phyloP scores from a whole-genome alignment of 2,797 vertebrate species.

The Melanotaenia pygmaea region DNA sequence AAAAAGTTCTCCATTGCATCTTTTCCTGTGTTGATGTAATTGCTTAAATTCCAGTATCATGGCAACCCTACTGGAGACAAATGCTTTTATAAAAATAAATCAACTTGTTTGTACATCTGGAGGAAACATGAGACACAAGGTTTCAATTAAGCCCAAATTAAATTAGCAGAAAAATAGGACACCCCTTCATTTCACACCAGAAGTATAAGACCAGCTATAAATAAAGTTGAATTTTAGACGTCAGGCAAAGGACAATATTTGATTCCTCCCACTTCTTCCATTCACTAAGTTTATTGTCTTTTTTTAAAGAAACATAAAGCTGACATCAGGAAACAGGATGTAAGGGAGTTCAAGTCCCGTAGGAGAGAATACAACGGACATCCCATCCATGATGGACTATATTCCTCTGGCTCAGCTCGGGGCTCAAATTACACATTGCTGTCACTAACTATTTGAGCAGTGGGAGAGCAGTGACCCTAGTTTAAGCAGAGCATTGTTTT shows the following conservation, averaged over 20 bases:
- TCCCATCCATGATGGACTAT: slow-evolving; percentile 42
- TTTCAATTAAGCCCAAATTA: not conserved
- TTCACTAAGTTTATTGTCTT: slow-evolving; percentile 31
- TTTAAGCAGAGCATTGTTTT: slow-evolving; percentile 22
- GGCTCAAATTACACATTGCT: slow-evolving; percentile 55
- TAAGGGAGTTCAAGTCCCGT: slow-evolving; percentile 64
- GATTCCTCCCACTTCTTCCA: slow-evolving; percentile 21
- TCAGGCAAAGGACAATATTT: slow-evolving; percentile 35
- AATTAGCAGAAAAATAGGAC: not conserved
- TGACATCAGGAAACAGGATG: slow-evolving; percentile 70
- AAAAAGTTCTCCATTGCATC: not conserved
- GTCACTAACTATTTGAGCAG: slow-evolving; percentile 29
- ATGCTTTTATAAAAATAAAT: slow-evolving; percentile 15
- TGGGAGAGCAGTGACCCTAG: slow-evolving; percentile 18
- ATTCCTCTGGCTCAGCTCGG: slow-evolving; percentile 34
- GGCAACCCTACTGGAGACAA: not conserved
- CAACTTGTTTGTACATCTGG: slow-evolving; percentile 13
- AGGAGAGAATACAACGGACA: slow-evolving; percentile 44
- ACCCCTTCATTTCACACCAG: slow-evolving; percentile 20
- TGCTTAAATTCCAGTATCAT: not conserved
- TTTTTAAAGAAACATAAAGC: slow-evolving; percentile 45
- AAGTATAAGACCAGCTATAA: slow-evolving; percentile 45
- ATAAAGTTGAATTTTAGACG: slow-evolving; percentile 40
- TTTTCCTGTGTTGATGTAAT: not conserved
- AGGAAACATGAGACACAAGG: not conserved